These are phyloP conservation scores for Nothobranchius kuhntae DNA, from an alignment of 2,113 vertebrate species.

Conservation along the genomic window DNA sequence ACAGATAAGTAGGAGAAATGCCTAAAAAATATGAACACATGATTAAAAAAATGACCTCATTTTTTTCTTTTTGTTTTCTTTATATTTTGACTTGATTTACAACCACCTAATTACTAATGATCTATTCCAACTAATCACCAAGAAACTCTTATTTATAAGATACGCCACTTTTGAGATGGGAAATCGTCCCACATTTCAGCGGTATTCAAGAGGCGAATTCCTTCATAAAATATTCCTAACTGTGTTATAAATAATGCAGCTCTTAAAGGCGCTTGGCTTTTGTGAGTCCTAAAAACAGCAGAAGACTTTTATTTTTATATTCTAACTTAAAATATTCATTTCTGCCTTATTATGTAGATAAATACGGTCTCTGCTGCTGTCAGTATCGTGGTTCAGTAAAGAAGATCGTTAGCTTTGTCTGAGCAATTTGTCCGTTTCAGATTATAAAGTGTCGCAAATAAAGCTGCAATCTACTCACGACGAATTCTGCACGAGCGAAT, in stretches of 20 bases:
- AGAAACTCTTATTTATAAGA: conserved; percentile 31
- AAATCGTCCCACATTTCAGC: conserved; percentile 5
- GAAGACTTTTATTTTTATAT: conserved; percentile 25
- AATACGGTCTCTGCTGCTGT: conserved; percentile 14
- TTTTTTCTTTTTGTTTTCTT: conserved; percentile 7
- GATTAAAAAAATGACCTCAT: neutral
- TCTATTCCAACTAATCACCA: conserved; percentile 34
- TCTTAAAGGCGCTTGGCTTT: conserved; percentile 25
- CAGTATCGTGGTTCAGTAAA: conserved; percentile 19
- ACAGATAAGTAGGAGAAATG: neutral
- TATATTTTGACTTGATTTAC: conserved; percentile 17
- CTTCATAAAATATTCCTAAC: conserved; percentile 32
- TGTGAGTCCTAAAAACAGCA: conserved; percentile 35
- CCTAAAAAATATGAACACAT: neutral
- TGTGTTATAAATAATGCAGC: conserved; percentile 51
- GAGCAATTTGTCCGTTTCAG: conserved; percentile 20
- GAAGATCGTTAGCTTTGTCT: conserved; percentile 18
- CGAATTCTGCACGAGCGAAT: neutral
- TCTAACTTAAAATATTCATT: conserved; percentile 23
- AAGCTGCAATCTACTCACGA: conserved; percentile 13
- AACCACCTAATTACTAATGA: conserved; percentile 25
- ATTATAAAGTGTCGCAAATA: conserved; percentile 30
- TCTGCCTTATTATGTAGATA: conserved; percentile 22
- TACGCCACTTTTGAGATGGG: conserved; percentile 17
- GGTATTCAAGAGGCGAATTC: conserved; percentile 44